Conservation (phyloP, 2,113 vertebrate species). For the Hylia prasina region DNA sequence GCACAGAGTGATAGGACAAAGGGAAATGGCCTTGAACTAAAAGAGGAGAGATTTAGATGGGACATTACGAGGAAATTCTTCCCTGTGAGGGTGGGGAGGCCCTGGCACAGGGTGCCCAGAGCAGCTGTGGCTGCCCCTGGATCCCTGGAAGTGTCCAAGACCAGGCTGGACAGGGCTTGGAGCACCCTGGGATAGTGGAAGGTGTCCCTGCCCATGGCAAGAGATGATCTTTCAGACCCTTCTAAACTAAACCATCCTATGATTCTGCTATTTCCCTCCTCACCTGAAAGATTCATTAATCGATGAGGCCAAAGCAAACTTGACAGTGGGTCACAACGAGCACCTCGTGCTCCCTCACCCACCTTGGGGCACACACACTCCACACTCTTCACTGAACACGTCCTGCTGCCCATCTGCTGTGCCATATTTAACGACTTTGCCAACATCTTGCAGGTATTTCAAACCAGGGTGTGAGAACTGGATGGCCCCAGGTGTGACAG, state of each 20-base stretch:
- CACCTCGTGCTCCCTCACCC: rapidly evolving
- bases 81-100: rapidly evolving
- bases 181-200: rapidly evolving
- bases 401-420: conserved; percentile 65
- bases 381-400: conserved; percentile 55
- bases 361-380: background rate
- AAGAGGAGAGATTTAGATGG: background rate
- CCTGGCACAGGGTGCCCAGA: background rate
- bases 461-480: background rate
- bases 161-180: background rate
- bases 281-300: conserved; percentile 82
- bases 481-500: background rate
- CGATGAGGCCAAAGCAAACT: conserved; percentile 76
- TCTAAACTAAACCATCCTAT: background rate
- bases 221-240: background rate
- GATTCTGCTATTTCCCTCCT: conserved; percentile 44
- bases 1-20: background rate
- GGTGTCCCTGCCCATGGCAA: background rate
- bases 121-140: background rate
- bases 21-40: no score
- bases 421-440: background rate
- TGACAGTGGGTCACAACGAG: conserved; percentile 19
- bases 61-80: background rate
- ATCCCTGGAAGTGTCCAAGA: background rate
- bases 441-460: background rate